These are phyloP conservation scores for Simalia tracyae DNA, from an alignment of 2,797 vertebrate species.

Conservation along the genomic window DNA sequence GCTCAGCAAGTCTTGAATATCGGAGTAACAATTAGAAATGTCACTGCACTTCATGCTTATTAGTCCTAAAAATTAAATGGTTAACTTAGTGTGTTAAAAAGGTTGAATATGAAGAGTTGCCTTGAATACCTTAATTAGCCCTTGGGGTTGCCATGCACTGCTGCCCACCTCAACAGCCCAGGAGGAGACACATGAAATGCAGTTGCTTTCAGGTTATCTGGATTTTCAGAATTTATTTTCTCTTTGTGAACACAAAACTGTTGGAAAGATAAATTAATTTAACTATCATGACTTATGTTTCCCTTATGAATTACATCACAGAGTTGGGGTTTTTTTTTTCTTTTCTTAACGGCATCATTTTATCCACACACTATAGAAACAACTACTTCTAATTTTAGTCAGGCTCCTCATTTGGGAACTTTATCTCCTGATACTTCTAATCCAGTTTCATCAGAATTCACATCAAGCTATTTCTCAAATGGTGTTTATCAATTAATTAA, in stretches of 20 bases:
- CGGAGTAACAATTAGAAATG: conserved; percentile 20
- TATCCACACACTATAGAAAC: conserved; percentile 45
- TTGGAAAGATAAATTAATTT: conserved; percentile 65
- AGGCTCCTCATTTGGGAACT: conserved; percentile 35
- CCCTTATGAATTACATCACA: conserved; percentile 53
- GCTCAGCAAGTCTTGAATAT: conserved; percentile 26
- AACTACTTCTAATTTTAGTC: conserved; percentile 56
- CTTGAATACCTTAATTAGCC: conserved; percentile 13
- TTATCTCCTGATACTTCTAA: conserved; percentile 39
- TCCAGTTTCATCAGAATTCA: conserved; percentile 44
- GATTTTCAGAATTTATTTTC: conserved; percentile 62
- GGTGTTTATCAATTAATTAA: conserved; percentile 24
- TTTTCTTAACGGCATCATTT: conserved; percentile 40
- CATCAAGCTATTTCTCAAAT: conserved; percentile 18
- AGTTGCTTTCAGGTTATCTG: conserved; percentile 51
- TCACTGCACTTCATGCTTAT: conserved; percentile 8
- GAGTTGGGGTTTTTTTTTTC: conserved; percentile 13
- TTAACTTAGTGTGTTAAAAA: conserved; percentile 25
- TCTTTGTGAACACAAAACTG: conserved; percentile 28
- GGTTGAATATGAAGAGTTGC: conserved; percentile 4
- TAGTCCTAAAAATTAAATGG: conserved; percentile 2
- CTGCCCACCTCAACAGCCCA: not conserved
- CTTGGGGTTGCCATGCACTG: not conserved
- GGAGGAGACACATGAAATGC: conserved; percentile 23
- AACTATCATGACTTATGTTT: conserved; percentile 47